Conservation (phyloP, 2,113 vertebrate genomes). For the Atlantisia rogersi region DNA sequence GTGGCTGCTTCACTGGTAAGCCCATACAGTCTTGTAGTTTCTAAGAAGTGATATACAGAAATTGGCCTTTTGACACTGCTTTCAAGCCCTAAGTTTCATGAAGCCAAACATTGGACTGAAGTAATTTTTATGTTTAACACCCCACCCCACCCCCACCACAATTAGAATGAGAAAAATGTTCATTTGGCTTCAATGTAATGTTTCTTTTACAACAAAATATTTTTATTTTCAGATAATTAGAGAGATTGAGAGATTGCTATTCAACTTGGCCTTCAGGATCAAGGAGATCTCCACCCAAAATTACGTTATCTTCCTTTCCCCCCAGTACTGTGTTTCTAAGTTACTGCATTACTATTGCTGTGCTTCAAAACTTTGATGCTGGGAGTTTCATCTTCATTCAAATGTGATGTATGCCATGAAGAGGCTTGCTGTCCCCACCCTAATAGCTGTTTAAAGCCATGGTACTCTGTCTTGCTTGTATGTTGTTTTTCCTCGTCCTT, state of each 20-base stretch:
- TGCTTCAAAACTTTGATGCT: not conserved
- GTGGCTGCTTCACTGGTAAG: not conserved
- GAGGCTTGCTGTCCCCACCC: not conserved
- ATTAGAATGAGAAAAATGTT: not conserved
- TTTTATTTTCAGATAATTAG: not conserved
- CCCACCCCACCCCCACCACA: accelerated
- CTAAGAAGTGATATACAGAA: not conserved
- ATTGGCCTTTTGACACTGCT: not conserved
- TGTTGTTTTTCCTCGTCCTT: not conserved
- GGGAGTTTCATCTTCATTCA: not conserved
- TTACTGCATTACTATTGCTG: not conserved
- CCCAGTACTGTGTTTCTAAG: not conserved
- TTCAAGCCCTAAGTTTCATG: not conserved
- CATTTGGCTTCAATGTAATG: not conserved
- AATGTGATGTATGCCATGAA: not conserved
- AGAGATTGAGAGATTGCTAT: not conserved
- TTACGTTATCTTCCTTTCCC: not conserved
- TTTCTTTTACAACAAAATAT: not conserved
- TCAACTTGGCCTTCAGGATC: not conserved
- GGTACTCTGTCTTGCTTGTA: not conserved
- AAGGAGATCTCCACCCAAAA: not conserved
- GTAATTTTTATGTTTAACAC: not conserved
- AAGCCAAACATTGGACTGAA: not conserved
- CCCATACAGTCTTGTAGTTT: not conserved
- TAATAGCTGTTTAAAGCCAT: not conserved